Evolutionary conservation across 2,888 invertebrate species (phyloP).

Genomic region (Caenorhabditis plicata): DNA sequence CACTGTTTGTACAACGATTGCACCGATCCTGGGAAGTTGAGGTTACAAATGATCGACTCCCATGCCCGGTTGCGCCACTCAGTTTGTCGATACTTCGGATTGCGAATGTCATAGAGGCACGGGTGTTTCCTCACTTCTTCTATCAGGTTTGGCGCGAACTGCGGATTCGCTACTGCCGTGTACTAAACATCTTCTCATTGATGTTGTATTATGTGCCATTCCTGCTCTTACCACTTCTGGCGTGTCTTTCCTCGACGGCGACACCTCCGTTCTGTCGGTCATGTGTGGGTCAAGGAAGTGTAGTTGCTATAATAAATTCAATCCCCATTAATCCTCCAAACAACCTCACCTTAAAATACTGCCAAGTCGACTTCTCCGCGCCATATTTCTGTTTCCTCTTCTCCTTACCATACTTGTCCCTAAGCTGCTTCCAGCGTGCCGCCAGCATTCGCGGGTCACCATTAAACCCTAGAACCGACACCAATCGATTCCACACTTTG

Average conservation of each 20-base stretch:
- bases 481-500: constrained; percentile 47
- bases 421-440: constrained; percentile 57
- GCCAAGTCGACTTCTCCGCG: constrained; percentile 52
- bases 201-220: not conserved
- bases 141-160: constrained; percentile 39
- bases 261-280: constrained; percentile 50
- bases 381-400: constrained; percentile 54
- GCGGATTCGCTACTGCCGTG: constrained; percentile 45
- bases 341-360: constrained; percentile 48
- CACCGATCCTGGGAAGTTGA: constrained; percentile 43
- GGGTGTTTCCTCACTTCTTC: constrained; percentile 44
- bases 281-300: constrained; percentile 62
- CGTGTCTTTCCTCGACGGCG: constrained; percentile 43
- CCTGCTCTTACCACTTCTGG: constrained; percentile 24
- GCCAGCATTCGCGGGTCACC: constrained; percentile 53
- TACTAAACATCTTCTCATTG: constrained; percentile 18
- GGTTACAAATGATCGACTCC: constrained; percentile 43
- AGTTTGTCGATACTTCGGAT: constrained; percentile 53
- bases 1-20: constrained; percentile 59
- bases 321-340: too few relatives aligned
- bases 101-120: constrained; percentile 52
- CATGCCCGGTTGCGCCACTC: constrained; percentile 52
- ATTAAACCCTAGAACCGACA: constrained; percentile 49
- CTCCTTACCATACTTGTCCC: constrained; percentile 62
- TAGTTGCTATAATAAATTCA: constrained; percentile 30